phyloP scores from a whole-genome alignment of 1,140 invertebrate genomes.

The silkworm (Bombyx mori) region DNA sequence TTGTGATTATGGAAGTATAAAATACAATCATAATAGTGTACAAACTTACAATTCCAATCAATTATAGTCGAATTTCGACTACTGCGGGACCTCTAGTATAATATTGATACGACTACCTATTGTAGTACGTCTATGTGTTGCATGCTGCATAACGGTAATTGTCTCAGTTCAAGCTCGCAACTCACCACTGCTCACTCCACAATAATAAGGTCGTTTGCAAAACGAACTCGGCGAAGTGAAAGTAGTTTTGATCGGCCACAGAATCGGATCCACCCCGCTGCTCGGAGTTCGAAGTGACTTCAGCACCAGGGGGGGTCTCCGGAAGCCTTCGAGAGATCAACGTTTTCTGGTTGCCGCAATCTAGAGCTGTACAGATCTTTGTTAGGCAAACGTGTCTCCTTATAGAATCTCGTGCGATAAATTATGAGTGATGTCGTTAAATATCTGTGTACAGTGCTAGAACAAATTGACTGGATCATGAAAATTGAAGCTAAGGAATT shows the following conservation, averaged over 20 bases:
- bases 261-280: slow-evolving; percentile 16
- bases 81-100: no score
- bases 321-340: not conserved
- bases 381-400: slow-evolving; percentile 11
- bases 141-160: slow-evolving; percentile 21
- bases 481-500: no score
- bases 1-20: no score
- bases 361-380: slow-evolving; percentile 8
- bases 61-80: no score
- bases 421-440: slow-evolving; percentile 2
- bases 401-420: not conserved
- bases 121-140: not conserved
- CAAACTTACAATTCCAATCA: no score
- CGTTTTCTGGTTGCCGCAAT: not conserved
- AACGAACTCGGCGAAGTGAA: slow-evolving; percentile 38
- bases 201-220: slow-evolving; percentile 52
- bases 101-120: no score
- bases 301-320: no score
- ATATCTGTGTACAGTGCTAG: not conserved
- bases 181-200: slow-evolving; percentile 21
- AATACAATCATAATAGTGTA: no score
- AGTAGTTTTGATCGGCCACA: slow-evolving; percentile 38
- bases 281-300: not conserved
- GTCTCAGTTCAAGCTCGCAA: slow-evolving; percentile 26
- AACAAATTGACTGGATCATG: no score